Evolutionary conservation across 2,888 invertebrate species (phyloP).

Genomic region (Eutolmus rufibarbis): DNA sequence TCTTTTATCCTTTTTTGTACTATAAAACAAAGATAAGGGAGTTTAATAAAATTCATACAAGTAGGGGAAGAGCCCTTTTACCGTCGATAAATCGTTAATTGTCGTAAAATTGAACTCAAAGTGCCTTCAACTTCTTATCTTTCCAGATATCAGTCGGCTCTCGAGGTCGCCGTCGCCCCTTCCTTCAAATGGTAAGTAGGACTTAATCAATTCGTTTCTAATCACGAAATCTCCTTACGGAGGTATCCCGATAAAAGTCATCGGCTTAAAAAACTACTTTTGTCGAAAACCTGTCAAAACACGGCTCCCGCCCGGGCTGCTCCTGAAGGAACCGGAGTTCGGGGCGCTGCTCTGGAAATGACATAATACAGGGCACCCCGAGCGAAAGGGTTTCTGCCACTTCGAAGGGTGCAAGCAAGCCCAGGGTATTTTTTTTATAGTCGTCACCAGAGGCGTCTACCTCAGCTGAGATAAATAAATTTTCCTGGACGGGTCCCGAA

Average conservation of each 20-base stretch:
- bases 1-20: not conserved
- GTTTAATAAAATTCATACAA: too few relatives aligned
- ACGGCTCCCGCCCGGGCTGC: not conserved
- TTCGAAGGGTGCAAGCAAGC: constrained; percentile 17
- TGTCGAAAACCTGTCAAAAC: constrained; percentile 39
- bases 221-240: constrained; percentile 34
- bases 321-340: not conserved
- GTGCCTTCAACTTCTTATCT: constrained; percentile 15
- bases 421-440: constrained; percentile 9
- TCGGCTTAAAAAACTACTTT: constrained; percentile 24
- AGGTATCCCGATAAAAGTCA: constrained; percentile 36
- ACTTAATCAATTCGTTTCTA: constrained; percentile 48
- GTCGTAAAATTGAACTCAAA: not conserved
- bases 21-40: too few relatives aligned
- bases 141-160: constrained; percentile 67
- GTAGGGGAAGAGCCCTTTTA: not conserved
- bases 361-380: constrained; percentile 14
- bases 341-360: constrained; percentile 1
- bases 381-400: constrained; percentile 22
- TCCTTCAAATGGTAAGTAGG: constrained; percentile 75
- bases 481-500: not conserved
- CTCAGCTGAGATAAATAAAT: constrained; percentile 32
- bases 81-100: not conserved
- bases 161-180: constrained; percentile 83
- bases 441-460: not conserved